These are phyloP conservation scores for Bilobella aurantiaca DNA, from an alignment of 1,140 invertebrate species.

Conservation along the genomic window DNA sequence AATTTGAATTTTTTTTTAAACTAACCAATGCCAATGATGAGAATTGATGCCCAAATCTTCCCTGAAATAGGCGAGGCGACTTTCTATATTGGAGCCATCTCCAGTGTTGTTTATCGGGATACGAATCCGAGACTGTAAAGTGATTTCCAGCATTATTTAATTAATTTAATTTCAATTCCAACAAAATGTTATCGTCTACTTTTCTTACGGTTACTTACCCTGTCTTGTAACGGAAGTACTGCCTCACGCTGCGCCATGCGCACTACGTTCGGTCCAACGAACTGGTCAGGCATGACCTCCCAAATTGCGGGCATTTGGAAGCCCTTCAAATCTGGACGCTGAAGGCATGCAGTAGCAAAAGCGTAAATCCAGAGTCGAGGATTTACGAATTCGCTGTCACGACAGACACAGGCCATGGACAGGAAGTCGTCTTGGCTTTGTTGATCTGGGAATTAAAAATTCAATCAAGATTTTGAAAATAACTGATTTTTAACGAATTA, in stretches of 20 bases:
- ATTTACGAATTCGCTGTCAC: constrained; percentile 29
- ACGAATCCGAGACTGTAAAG: constrained; percentile 5
- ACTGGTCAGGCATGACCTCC: constrained; percentile 33
- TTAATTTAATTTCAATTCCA: no score
- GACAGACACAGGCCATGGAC: constrained; percentile 21
- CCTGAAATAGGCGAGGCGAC: constrained; percentile 20
- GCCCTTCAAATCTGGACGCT: constrained; percentile 23
- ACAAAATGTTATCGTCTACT: not conserved
- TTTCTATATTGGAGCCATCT: constrained; percentile 16
- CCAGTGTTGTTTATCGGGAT: constrained; percentile 12
- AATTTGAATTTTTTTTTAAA: not conserved
- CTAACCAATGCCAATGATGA: constrained; percentile 68
- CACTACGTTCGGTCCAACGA: constrained; percentile 15
- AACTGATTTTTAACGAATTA: not conserved
- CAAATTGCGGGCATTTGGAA: constrained; percentile 28
- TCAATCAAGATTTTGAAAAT: no score
- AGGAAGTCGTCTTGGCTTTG: constrained; percentile 16
- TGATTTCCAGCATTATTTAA: not conserved
- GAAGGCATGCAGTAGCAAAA: constrained; percentile 18
- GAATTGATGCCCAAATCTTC: constrained; percentile 38
- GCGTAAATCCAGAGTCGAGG: constrained; percentile 31
- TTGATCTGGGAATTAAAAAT: constrained; percentile 3
- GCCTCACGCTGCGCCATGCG: constrained; percentile 15
- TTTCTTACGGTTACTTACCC: not conserved
- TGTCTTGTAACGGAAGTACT: constrained; percentile 6